A percentile compares a stretch with the other conserved stretches of the same genome.
These are phyloP conservation scores for Caerostris darwini DNA, from an alignment of 1,140 invertebrate species.

Conservation along the genomic window DNA sequence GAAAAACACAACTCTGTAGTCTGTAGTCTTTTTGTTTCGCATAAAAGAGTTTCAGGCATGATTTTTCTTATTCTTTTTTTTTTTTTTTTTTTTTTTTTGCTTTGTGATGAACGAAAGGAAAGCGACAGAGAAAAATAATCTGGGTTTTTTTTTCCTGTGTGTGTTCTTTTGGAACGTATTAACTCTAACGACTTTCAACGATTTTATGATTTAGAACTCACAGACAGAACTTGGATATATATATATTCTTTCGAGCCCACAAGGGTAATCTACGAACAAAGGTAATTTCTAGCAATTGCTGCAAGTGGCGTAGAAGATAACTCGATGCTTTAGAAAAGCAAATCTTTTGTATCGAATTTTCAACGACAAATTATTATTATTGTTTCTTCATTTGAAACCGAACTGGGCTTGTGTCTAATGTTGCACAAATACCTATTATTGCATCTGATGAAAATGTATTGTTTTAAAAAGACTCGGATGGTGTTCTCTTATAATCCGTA, in stretches of 20 bases:
- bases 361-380: conserved; percentile 1
- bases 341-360: not conserved
- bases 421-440: conserved; percentile 36
- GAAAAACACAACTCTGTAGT: not conserved
- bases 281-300: conserved; percentile 11
- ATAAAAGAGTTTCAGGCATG: conserved; percentile 9
- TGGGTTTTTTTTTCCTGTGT: not conserved
- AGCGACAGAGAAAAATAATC: not conserved
- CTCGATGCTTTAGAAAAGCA: not conserved
- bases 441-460: conserved; percentile 20
- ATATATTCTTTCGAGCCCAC: not conserved
- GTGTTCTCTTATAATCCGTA: not conserved
- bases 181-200: not conserved
- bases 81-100: not conserved
- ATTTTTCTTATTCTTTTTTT: too few species aligned
- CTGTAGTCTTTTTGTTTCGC: conserved; percentile 42
- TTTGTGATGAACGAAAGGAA: conserved; percentile 5
- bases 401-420: not conserved
- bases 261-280: not conserved
- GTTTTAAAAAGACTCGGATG: conserved; percentile 39
- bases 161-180: not conserved
- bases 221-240: not conserved
- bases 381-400: not conserved
- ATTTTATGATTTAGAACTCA: not conserved
- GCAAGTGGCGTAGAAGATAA: not conserved